Conservation (phyloP, 2,797 vertebrate species). For the Picus viridis region DNA sequence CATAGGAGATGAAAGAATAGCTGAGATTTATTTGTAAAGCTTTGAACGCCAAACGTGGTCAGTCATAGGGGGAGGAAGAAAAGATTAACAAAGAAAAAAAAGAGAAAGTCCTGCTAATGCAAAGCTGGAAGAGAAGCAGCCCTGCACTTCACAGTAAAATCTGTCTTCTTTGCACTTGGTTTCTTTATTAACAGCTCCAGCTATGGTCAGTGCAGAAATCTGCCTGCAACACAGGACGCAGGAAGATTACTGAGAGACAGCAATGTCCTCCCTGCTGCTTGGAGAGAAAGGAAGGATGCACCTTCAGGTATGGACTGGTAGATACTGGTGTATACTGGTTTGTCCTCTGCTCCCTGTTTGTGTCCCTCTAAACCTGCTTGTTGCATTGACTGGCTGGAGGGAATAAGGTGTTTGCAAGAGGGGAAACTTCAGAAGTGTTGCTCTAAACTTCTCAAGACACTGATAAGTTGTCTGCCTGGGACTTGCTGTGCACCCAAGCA, state of each 20-base stretch:
- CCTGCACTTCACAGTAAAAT: conserved; percentile 27
- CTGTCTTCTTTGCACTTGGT: neutral
- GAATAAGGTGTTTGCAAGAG: neutral
- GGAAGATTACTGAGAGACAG: conserved; percentile 44
- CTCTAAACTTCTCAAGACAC: neutral
- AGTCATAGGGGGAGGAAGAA: neutral
- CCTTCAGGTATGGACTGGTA: conserved; percentile 43
- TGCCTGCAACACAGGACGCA: conserved; percentile 51
- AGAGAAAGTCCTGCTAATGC: conserved; percentile 7
- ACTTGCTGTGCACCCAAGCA: neutral
- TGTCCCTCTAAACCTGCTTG: neutral
- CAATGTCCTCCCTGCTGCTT: neutral
- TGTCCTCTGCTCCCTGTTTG: neutral
- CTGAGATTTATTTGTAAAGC: conserved; percentile 18
- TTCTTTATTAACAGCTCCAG: conserved; percentile 53
- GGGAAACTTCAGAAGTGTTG: neutral
- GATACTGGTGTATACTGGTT: neutral
- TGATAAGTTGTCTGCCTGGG: neutral
- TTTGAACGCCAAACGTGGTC: conserved; percentile 52
- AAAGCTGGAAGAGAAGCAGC: conserved; percentile 31
- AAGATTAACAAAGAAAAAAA: conserved; percentile 40
- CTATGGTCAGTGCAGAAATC: conserved; percentile 50
- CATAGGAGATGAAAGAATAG: conserved; percentile 40
- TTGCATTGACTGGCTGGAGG: neutral
- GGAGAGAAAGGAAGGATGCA: conserved; percentile 35